Evolutionary conservation across 2,888 invertebrate genomes (phyloP).

Genomic region (Oithona nana): DNA sequence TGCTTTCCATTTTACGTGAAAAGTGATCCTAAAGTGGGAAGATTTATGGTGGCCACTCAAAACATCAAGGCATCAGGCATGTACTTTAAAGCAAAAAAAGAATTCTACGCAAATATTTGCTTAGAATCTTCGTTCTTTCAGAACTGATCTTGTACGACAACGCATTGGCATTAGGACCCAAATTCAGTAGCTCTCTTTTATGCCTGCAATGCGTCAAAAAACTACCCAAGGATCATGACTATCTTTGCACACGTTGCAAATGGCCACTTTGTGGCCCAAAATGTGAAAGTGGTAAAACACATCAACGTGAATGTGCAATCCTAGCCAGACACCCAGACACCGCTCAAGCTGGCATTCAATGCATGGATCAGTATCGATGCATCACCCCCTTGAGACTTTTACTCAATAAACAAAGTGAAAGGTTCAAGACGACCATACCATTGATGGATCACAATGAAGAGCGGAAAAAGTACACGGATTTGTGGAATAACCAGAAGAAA

Average conservation of each 20-base stretch:
- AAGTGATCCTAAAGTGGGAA: not conserved
- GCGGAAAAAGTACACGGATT: not conserved
- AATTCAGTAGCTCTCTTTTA: not conserved
- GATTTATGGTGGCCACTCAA: constrained; percentile 8
- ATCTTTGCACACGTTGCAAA: not conserved
- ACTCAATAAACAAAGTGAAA: not conserved
- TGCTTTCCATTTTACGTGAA: constrained; percentile 8
- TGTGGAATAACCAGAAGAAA: constrained; percentile 3
- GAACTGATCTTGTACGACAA: constrained; percentile 10
- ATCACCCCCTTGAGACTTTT: constrained; percentile 14
- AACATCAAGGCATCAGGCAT: constrained; percentile 7
- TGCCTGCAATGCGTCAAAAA: constrained; percentile 5
- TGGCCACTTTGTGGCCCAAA: constrained; percentile 14
- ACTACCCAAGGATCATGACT: not conserved
- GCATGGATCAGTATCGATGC: not conserved
- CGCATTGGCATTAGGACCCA: constrained; percentile 2
- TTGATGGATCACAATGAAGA: constrained; percentile 17
- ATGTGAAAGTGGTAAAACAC: not conserved
- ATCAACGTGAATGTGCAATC: not conserved
- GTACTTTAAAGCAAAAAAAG: not conserved
- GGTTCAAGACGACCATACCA: not conserved
- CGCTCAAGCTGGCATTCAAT: not conserved
- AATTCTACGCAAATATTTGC: too few relatives aligned
- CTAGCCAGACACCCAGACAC: not conserved
- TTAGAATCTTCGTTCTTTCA: not conserved